Evolutionary conservation across 2,113 vertebrate genomes (phyloP).

Genomic region (Hippocampus comes): DNA sequence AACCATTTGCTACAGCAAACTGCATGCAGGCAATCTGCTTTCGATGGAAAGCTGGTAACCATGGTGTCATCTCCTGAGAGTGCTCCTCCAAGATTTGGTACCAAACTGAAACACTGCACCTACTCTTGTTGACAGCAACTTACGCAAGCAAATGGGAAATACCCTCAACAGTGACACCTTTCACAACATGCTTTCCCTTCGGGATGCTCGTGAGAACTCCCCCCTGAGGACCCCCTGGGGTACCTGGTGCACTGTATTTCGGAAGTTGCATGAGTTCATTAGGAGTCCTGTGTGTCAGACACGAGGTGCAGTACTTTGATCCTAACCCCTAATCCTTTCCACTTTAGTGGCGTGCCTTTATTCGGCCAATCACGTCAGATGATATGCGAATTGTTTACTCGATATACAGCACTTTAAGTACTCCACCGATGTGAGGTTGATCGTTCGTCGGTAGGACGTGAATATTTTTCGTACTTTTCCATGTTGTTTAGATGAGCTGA

Average conservation of each 20-base stretch:
- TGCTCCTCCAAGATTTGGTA: conserved; percentile 5
- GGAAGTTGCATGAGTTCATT: neutral
- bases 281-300: neutral
- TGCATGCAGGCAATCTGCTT: neutral
- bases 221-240: conserved; percentile 9
- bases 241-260: conserved; percentile 11
- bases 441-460: neutral
- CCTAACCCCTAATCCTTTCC: neutral
- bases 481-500: conserved; percentile 9
- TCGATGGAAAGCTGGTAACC: neutral
- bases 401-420: neutral
- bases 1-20: neutral
- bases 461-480: neutral
- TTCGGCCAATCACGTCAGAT: neutral
- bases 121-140: conserved; percentile 5
- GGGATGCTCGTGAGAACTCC: neutral
- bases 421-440: neutral
- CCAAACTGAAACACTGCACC: neutral
- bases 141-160: neutral
- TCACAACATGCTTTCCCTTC: conserved; percentile 12
- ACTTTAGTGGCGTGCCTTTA: neutral
- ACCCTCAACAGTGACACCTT: neutral
- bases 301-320: neutral
- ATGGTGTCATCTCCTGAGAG: neutral
- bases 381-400: neutral